Evolutionary conservation across 2,113 vertebrate genomes (phyloP).

Genomic region (Thinocorus orbignyianus): DNA sequence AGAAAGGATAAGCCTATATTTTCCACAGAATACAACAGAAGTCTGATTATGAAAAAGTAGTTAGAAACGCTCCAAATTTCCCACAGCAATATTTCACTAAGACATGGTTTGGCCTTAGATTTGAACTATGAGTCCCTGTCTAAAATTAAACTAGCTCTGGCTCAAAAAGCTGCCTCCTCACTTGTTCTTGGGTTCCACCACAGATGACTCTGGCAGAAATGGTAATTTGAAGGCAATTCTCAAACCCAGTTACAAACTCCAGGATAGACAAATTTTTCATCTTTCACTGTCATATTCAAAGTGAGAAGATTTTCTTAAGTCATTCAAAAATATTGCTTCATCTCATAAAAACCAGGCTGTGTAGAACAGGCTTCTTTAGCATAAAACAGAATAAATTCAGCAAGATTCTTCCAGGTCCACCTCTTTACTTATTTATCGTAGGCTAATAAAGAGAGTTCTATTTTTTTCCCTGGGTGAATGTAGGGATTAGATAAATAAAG

Average conservation of each 20-base stretch:
- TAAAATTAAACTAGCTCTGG: background rate
- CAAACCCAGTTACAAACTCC: background rate
- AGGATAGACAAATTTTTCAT: background rate
- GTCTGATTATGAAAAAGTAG: background rate
- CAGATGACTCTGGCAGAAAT: background rate
- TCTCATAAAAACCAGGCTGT: background rate
- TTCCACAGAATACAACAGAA: background rate
- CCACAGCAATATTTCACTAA: background rate
- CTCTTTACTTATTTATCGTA: background rate
- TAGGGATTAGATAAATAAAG: conserved; percentile 50
- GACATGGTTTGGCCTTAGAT: background rate
- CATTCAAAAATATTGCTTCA: background rate
- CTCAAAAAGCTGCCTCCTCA: background rate
- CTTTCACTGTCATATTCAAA: background rate
- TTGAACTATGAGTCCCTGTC: background rate
- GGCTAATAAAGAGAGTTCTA: background rate
- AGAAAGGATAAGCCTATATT: background rate
- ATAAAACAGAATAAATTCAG: background rate
- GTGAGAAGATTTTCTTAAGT: background rate
- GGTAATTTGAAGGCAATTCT: background rate
- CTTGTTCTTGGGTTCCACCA: background rate
- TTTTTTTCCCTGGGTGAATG: background rate
- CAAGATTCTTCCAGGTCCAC: background rate
- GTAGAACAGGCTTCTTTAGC: background rate
- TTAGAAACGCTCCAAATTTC: background rate